phyloP scores from a whole-genome alignment of 2,797 vertebrate species.

The Eulemur mongoz region DNA sequence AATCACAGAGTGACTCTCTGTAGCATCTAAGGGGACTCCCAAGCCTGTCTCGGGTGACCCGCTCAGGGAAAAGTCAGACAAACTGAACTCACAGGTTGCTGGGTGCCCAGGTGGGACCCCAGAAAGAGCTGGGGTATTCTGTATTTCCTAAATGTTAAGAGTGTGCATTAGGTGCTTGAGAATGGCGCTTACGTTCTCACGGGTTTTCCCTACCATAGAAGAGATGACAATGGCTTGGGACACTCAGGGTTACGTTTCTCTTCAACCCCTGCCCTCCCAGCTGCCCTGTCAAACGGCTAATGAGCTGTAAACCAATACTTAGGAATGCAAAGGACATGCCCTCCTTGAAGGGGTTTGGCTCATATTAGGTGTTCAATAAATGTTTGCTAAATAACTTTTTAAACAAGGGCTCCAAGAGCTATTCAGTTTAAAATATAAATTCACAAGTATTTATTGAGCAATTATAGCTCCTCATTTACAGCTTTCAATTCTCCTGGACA shows the following conservation, averaged over 20 bases:
- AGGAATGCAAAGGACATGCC: not conserved
- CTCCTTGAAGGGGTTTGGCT: not conserved
- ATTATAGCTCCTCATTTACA: not conserved
- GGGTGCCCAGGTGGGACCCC: not conserved
- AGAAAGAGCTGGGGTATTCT: not conserved
- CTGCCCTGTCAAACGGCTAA: constrained; percentile 17
- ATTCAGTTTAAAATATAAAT: not conserved
- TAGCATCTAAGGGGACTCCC: not conserved
- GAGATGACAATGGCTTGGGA: not conserved
- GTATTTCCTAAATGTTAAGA: not conserved
- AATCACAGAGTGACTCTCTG: not conserved
- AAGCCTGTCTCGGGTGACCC: not conserved
- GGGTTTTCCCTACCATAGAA: not conserved
- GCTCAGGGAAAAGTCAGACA: not conserved
- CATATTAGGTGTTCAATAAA: not conserved
- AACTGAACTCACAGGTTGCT: not conserved
- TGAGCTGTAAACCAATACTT: constrained; percentile 35
- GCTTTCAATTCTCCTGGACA: not conserved
- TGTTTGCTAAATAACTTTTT: constrained; percentile 6
- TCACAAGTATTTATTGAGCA: not conserved
- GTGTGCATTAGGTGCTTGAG: not conserved
- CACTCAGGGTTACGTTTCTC: not conserved
- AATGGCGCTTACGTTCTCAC: not conserved
- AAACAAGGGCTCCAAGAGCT: not conserved
- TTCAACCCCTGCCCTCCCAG: not conserved